Percentiles rank a stretch among this genome's conserved stretches.
Conservation (phyloP, 2,113 vertebrate genomes). For the Gavia stellata region DNA sequence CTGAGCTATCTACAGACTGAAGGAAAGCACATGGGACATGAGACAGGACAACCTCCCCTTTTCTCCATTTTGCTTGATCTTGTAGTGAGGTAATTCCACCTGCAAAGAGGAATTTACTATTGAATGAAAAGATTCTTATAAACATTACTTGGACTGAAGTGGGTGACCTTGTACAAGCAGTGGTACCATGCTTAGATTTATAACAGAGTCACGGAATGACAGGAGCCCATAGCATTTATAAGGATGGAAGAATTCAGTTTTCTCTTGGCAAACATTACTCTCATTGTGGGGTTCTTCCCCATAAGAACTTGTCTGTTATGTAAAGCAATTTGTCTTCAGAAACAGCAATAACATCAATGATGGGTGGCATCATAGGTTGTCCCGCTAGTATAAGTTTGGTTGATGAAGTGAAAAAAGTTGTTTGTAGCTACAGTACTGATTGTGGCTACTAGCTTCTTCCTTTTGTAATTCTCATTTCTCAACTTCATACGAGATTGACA, state of each 20-base stretch:
- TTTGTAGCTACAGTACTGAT: neutral
- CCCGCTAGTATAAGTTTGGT: neutral
- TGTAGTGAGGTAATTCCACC: neutral
- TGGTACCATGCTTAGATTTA: neutral
- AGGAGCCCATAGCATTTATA: neutral
- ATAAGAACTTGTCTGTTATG: neutral
- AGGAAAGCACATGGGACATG: neutral
- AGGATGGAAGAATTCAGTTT: neutral
- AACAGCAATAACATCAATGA: neutral
- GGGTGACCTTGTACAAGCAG: neutral
- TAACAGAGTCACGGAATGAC: neutral
- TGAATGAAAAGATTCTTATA: neutral
- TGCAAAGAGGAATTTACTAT: neutral
- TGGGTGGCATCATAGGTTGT: neutral
- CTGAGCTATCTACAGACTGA: neutral
- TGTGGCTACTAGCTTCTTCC: neutral
- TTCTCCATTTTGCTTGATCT: neutral
- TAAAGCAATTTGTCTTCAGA: neutral
- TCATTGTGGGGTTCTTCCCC: neutral
- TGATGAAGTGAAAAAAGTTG: neutral
- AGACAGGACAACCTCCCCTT: neutral
- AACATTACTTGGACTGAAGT: neutral
- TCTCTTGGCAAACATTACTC: neutral
- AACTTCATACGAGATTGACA: neutral
- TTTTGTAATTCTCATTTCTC: slow-evolving; percentile 16